Conservation (phyloP, 2,113 vertebrate genomes). For the Hucho hucho region DNA sequence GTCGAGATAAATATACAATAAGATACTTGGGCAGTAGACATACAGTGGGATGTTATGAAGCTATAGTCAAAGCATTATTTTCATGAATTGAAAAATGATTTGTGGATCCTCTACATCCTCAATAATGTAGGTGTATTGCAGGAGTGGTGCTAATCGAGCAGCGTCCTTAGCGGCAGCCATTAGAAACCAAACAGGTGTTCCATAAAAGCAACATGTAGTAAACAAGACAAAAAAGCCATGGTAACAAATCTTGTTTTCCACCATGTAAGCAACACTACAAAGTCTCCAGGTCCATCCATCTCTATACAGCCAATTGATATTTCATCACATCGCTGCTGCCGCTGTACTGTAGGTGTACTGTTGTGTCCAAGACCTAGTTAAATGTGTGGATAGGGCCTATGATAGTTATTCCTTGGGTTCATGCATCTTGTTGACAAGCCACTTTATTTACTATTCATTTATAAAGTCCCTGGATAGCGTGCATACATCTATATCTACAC, state of each 20-base stretch:
- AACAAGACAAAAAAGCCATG: conserved; percentile 29
- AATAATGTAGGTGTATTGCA: neutral
- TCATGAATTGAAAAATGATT: no score
- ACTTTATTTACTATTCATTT: conserved; percentile 20
- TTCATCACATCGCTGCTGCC: conserved; percentile 20
- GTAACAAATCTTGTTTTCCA: conserved; percentile 37
- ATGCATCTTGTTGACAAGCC: conserved; percentile 21
- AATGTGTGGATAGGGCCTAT: neutral
- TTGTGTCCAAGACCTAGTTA: neutral
- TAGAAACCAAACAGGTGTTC: conserved; percentile 30
- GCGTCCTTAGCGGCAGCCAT: conserved; percentile 8
- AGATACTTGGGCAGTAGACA: no score
- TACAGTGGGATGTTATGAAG: no score
- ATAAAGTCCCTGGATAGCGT: neutral
- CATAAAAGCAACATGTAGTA: conserved; percentile 34
- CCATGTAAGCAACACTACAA: conserved; percentile 24
- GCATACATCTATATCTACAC: conserved; percentile 3
- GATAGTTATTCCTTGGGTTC: conserved; percentile 15
- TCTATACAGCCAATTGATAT: conserved; percentile 29
- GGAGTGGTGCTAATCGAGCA: conserved; percentile 10
- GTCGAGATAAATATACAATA: no score
- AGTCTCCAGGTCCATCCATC: conserved; percentile 36
- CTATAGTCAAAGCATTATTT: no score
- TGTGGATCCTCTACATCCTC: no score
- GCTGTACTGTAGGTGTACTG: conserved; percentile 3